Base-by-base conservation (phyloP, 2,888 invertebrate species). In the Cryptophagus acutangulus region DNA sequence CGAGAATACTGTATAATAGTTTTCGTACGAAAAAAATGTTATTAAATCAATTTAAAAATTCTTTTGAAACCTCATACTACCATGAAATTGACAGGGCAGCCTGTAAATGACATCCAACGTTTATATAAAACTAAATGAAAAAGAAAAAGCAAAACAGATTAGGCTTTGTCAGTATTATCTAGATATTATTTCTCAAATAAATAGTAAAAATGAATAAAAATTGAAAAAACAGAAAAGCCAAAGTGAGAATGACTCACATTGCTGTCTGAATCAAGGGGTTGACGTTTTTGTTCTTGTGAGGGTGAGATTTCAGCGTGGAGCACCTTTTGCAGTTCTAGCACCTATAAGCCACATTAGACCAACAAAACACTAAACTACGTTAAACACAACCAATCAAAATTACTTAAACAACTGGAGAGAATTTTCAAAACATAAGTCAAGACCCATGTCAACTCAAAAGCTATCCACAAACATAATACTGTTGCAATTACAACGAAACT, bases 261-360 rank as follows among this genome's bases (percentile, higher is more conserved):
- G 55, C 53, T 56, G 51, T 56, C 55, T 49, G 55, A 50, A 41
- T 54, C 52, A 47, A 49, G 52, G 47, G 54, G 46, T 43, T 51
- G 52, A 51, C 51, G 49, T 46, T 41, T 43, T 43, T 55, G 57
- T 54, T 62, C 59, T 56, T 58, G 58, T 48, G 57, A 54, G 57
- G 62, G 55, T 48, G 65, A 55, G 46, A 61, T 61, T 54, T 66
- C 65, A 44, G 62, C 60, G 52, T 65, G 66, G 54, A 66, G 65
- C 55, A 64, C 63, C 64, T 58, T 65, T 58, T 65, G 63, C 56
- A 66, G 62, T 58, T 66, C 65, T 64, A 66, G 61, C 59, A 66
- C 66, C 66, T 66, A 66, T 62, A 66, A 66, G 65, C 64, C 59
- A 65, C 62, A 64, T 58, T 55, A 58, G 53, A 57, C 50, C 48